Conservation (phyloP, 1,140 invertebrate species). For the Piezodorus guildinii region DNA sequence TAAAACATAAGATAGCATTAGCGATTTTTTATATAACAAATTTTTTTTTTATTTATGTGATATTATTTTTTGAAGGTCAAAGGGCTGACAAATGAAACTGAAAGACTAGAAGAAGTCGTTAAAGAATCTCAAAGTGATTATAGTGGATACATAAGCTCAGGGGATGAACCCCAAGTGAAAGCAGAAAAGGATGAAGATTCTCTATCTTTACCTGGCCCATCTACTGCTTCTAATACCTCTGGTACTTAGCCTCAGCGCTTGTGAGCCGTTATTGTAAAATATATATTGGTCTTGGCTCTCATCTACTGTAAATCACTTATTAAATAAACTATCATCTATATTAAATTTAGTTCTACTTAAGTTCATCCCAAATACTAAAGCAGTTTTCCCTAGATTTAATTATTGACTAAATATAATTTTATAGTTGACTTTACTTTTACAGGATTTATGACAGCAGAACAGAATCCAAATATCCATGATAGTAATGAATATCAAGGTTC, state of each 20-base stretch:
- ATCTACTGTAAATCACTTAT: no score
- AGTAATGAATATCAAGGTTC: neutral
- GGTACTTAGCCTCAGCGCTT: conserved; percentile 2
- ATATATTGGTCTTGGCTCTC: no score
- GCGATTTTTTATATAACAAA: no score
- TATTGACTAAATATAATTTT: no score
- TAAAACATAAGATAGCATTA: no score
- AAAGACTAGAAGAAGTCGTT: conserved; percentile 3
- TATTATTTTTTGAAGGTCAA: neutral
- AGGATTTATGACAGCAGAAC: neutral
- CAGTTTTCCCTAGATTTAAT: no score
- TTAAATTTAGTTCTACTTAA: no score
- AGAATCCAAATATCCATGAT: neutral
- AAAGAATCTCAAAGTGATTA: conserved; percentile 12
- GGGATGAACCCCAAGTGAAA: neutral
- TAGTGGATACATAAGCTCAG: neutral
- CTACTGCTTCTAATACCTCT: neutral
- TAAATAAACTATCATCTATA: no score
- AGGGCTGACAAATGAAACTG: conserved; percentile 8
- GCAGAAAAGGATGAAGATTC: conserved; percentile 16
- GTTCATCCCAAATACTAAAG: no score
- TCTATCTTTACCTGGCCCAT: conserved; percentile 4
- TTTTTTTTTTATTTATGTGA: neutral
- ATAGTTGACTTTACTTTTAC: neutral
- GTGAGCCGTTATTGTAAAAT: no score